phyloP scores from a whole-genome alignment of 2,888 invertebrate species.

The Campoletis raptor region DNA sequence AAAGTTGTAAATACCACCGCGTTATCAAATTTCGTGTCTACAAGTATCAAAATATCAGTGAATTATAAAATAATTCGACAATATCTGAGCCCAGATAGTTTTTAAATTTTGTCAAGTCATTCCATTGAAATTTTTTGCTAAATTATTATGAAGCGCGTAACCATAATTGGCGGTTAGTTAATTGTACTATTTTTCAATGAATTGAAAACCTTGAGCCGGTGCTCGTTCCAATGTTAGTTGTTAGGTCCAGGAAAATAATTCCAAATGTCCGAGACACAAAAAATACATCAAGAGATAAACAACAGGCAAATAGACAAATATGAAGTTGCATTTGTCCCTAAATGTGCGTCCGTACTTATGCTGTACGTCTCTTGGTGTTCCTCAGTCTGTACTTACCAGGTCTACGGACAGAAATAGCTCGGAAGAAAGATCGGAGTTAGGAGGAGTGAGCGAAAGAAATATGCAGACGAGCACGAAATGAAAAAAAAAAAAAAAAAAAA shows the following conservation, averaged over 20 bases:
- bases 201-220: background rate
- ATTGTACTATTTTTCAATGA: background rate
- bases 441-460: conserved; percentile 36
- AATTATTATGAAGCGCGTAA: background rate
- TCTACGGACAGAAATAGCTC: conserved; percentile 51
- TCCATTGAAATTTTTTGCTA: background rate
- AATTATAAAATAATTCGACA: background rate
- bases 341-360: background rate
- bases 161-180: background rate
- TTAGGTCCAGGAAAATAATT: too few species aligned
- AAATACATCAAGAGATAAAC: background rate
- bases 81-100: background rate
- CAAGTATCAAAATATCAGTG: background rate
- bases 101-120: background rate
- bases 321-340: background rate
- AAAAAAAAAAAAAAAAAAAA: conserved; percentile 13
- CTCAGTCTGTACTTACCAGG: conserved; percentile 18
- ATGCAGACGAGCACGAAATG: conserved; percentile 30
- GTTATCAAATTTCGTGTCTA: background rate
- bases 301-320: background rate
- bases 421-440: conserved; percentile 43
- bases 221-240: background rate
- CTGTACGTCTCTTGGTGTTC: background rate
- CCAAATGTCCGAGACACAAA: background rate
- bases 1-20: background rate